Evolutionary conservation across 1,140 invertebrate species (phyloP).

Genomic region (Mya arenaria): DNA sequence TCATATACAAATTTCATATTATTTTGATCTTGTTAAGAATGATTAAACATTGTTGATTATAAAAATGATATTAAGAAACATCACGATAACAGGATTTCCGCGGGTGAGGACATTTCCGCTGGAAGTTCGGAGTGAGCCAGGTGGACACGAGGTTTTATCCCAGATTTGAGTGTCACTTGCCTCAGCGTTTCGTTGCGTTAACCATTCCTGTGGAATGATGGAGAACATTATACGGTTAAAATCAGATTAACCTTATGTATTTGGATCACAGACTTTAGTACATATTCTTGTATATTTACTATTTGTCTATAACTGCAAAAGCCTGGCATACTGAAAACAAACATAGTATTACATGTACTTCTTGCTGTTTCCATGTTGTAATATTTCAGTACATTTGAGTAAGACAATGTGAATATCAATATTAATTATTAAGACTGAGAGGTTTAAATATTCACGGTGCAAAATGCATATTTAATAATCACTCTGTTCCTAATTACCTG

Average conservation of each 20-base stretch:
- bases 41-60: no score
- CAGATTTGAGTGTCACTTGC: conserved; percentile 1
- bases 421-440: not conserved
- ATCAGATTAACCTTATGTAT: not conserved
- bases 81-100: no score
- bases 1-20: no score
- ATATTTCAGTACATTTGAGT: not conserved
- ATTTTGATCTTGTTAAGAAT: no score
- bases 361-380: not conserved
- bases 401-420: not conserved
- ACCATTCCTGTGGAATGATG: conserved; percentile 15
- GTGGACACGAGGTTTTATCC: conserved; percentile 20
- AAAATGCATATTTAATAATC: not conserved
- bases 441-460: not conserved
- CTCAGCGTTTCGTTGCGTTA: conserved; percentile 2
- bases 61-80: no score
- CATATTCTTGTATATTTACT: no score
- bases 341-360: not conserved
- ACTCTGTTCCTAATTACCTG: not conserved
- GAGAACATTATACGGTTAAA: no score
- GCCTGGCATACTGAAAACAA: not conserved
- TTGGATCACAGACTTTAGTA: not conserved
- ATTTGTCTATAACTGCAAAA: no score
- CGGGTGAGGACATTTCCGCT: not conserved
- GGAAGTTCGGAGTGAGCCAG: not conserved